These are phyloP conservation scores for Actinopyga echinites DNA, from an alignment of 53 echinoderm and acorn worm genomes.

Conservation along the genomic window DNA sequence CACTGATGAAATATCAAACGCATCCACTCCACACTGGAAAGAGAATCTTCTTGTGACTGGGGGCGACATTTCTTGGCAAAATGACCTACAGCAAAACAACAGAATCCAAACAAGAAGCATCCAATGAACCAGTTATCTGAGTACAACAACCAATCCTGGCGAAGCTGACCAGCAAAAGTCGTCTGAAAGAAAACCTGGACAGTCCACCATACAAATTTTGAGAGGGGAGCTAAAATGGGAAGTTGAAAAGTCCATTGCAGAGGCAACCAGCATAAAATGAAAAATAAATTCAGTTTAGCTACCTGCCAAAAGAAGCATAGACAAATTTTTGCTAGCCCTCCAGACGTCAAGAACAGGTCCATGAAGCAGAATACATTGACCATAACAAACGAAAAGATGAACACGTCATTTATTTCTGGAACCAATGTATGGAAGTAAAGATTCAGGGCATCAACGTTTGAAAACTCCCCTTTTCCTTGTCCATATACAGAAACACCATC, in stretches of 20 bases:
- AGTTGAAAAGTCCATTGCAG: slow-evolving; percentile 77
- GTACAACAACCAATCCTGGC: slow-evolving; percentile 78
- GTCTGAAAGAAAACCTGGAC: slow-evolving; percentile 61
- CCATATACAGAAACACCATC: slow-evolving; percentile 72
- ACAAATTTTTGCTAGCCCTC: slow-evolving; percentile 75
- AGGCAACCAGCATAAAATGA: slow-evolving; percentile 86
- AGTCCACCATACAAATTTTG: slow-evolving; percentile 56
- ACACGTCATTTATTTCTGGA: slow-evolving; percentile 91
- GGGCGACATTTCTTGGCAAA: slow-evolving; percentile 50
- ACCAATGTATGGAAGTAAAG: slow-evolving; percentile 68
- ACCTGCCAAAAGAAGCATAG: slow-evolving; percentile 78
- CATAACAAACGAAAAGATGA: slow-evolving; percentile 64
- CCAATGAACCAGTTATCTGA: slow-evolving; percentile 48
- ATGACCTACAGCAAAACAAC: slow-evolving; percentile 61
- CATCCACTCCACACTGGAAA: slow-evolving; percentile 71
- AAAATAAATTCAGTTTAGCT: slow-evolving; percentile 72
- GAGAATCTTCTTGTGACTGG: slow-evolving; percentile 46
- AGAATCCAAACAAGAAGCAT: slow-evolving; percentile 51
- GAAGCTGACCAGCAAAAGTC: slow-evolving; percentile 53
- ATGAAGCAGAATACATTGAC: slow-evolving; percentile 83
- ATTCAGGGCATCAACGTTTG: slow-evolving; percentile 67
- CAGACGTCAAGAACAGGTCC: slow-evolving; percentile 73
- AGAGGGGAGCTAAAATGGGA: slow-evolving; percentile 54
- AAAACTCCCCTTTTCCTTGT: slow-evolving; percentile 61
- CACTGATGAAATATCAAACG: slow-evolving; percentile 57